A percentile compares a stretch with the other conserved stretches of the same genome.
Evolutionary conservation across 92 coral and sea anemone genomes (phyloP).

Genomic region (Heliopora coerulea): DNA sequence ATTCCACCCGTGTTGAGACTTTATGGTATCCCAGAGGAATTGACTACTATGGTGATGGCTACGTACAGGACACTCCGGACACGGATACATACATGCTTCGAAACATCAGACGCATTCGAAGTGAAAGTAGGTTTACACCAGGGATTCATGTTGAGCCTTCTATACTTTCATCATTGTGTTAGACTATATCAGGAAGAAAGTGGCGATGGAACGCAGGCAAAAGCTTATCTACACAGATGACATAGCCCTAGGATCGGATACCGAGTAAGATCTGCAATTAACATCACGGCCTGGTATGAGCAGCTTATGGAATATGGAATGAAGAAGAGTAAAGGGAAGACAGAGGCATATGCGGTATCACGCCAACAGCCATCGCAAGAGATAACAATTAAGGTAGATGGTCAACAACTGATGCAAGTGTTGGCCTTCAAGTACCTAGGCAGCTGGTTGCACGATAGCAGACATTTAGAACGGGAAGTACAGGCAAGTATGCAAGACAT

Average conservation of each 20-base stretch:
- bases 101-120: background rate
- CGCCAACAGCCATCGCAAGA: background rate
- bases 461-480: conserved; percentile 19
- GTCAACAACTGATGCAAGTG: conserved; percentile 18
- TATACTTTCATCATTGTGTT: background rate
- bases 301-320: background rate
- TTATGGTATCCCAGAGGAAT: conserved; percentile 1
- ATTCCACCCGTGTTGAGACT: background rate
- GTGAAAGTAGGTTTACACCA: conserved; percentile 4
- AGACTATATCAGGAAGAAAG: conserved; percentile 14
- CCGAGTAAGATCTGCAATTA: background rate
- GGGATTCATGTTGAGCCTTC: conserved; percentile 2
- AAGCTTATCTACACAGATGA: conserved; percentile 21
- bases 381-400: background rate
- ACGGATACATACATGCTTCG: background rate
- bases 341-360: background rate
- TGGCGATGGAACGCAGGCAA: background rate
- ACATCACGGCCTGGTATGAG: background rate
- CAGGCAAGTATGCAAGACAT: background rate
- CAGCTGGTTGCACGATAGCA: conserved; percentile 1
- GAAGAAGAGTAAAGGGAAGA: conserved; percentile 7
- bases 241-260: background rate
- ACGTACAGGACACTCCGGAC: background rate
- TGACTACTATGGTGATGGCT: background rate
- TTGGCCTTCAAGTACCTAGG: conserved; percentile 35